Evolutionary conservation across 2,113 vertebrate genomes (phyloP).

Genomic region (Sisor rabdophorus): DNA sequence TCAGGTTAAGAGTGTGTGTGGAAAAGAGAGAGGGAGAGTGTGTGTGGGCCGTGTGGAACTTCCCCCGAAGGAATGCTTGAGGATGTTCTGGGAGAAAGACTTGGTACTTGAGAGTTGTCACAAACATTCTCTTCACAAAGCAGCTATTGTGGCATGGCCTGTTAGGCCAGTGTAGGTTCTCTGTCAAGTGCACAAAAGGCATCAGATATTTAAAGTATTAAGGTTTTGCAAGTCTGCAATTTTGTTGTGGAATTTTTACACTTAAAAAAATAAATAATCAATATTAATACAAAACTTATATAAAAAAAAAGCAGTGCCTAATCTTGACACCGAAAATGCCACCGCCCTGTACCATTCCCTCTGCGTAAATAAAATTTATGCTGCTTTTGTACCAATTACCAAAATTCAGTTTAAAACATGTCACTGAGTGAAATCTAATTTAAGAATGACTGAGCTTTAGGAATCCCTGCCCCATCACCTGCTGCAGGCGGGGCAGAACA

Average conservation of each 20-base stretch:
- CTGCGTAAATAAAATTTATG: conserved; percentile 73
- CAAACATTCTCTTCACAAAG: conserved; percentile 58
- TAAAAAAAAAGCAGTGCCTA: conserved; percentile 30
- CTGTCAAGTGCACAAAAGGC: conserved; percentile 66
- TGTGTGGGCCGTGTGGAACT: conserved; percentile 14
- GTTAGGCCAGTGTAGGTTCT: conserved; percentile 63
- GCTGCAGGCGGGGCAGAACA: not conserved
- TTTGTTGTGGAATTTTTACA: no score
- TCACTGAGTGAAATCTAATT: conserved; percentile 71
- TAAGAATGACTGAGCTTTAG: conserved; percentile 60
- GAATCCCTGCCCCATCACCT: conserved; percentile 45
- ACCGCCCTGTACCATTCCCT: conserved; percentile 52
- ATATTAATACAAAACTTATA: conserved; percentile 25
- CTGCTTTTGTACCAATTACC: conserved; percentile 71
- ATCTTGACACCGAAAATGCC: conserved; percentile 38
- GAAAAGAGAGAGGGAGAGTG: conserved; percentile 5
- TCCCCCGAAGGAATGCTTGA: conserved; percentile 40
- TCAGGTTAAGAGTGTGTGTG: conserved; percentile 34
- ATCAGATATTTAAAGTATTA: conserved; percentile 70
- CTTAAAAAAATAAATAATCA: no score
- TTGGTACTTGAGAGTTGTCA: conserved; percentile 56
- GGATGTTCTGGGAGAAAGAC: conserved; percentile 39
- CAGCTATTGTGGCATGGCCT: conserved; percentile 50
- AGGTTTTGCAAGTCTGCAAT: no score
- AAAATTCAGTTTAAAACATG: conserved; percentile 71